These are phyloP conservation scores for Plusia festucae DNA, from an alignment of 2,888 invertebrate species.

Conservation along the genomic window DNA sequence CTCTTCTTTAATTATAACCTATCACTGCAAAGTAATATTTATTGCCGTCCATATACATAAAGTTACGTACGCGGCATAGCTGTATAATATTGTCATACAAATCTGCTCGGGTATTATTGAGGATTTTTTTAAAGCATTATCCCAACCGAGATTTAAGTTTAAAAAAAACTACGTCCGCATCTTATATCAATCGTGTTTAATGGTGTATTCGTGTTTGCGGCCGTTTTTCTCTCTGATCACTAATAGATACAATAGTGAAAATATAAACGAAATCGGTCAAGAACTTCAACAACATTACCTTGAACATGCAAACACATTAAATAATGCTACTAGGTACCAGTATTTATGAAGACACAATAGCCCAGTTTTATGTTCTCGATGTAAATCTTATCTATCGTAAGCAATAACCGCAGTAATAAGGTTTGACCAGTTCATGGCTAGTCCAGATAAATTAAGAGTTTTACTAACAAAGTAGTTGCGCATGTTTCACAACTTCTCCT, in stretches of 20 bases:
- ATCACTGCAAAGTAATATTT: slow-evolving; percentile 44
- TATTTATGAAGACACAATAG: slow-evolving; percentile 18
- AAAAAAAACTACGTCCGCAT: no score
- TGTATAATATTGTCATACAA: neutral
- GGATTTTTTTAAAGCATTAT: no score
- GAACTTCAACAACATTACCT: neutral
- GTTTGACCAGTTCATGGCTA: slow-evolving; percentile 55
- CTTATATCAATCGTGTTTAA: no score
- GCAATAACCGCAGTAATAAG: slow-evolving; percentile 45
- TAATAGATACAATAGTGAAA: slow-evolving; percentile 23
- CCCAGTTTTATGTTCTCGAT: slow-evolving; percentile 39
- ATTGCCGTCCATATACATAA: slow-evolving; percentile 30
- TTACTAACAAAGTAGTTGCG: slow-evolving; percentile 23
- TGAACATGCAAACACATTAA: neutral
- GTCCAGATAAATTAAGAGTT: slow-evolving; percentile 48
- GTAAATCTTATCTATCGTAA: slow-evolving; percentile 49
- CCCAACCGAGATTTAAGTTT: neutral
- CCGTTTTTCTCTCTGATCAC: slow-evolving; percentile 18
- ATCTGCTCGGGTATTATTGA: neutral
- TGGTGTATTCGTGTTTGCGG: no score
- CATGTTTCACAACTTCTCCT: neutral
- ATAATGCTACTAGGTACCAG: neutral
- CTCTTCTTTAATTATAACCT: slow-evolving; percentile 28
- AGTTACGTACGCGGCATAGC: neutral
- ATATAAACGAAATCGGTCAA: slow-evolving; percentile 22